A percentile compares a stretch with the other conserved stretches of the same genome.
These are phyloP conservation scores for Volucella inflata DNA, from an alignment of 2,888 invertebrate genomes.

Conservation along the genomic window DNA sequence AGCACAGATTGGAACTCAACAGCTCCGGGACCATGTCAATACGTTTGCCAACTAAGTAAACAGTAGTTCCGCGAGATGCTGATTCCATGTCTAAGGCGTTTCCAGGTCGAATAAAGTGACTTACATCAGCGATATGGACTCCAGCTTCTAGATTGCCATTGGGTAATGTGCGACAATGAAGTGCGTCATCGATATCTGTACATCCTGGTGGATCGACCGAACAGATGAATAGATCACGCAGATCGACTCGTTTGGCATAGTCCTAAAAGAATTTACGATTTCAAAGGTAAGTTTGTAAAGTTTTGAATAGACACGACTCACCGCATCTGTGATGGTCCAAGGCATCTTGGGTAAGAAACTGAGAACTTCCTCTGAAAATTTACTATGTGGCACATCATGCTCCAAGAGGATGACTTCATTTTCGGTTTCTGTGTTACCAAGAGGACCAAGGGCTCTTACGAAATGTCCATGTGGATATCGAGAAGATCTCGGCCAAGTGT, in stretches of 20 bases:
- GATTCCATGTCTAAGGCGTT: slow-evolving; percentile 97
- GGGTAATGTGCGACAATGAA: slow-evolving; percentile 92
- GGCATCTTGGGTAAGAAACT: slow-evolving; percentile 95
- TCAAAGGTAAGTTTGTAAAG: not conserved
- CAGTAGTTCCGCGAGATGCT: slow-evolving; percentile 96
- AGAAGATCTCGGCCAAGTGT: slow-evolving; percentile 97
- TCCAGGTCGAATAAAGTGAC: slow-evolving; percentile 97
- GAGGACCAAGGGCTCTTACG: slow-evolving; percentile 94
- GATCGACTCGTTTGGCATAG: slow-evolving; percentile 90
- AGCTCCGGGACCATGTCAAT: slow-evolving; percentile 96
- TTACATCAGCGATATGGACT: slow-evolving; percentile 99
- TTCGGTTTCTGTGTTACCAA: slow-evolving; percentile 97
- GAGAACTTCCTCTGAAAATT: slow-evolving; percentile 97
- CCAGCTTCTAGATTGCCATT: slow-evolving; percentile 93
- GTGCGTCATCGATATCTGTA: slow-evolving; percentile 99
- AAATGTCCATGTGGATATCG: slow-evolving; percentile 98
- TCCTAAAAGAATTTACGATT: slow-evolving; percentile 85
- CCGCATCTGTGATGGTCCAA: slow-evolving; percentile 94
- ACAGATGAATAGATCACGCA: slow-evolving; percentile 93
- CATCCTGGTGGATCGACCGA: slow-evolving; percentile 99
- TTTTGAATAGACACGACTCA: slow-evolving; percentile 80
- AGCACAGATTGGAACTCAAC: slow-evolving; percentile 97
- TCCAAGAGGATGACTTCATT: slow-evolving; percentile 98
- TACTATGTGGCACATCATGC: slow-evolving; percentile 97
- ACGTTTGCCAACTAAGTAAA: slow-evolving; percentile 96